Percentiles rank a stretch among this genome's conserved stretches.
Evolutionary conservation across 1,140 invertebrate genomes (phyloP).

Genomic region (Bombus sylvicola): DNA sequence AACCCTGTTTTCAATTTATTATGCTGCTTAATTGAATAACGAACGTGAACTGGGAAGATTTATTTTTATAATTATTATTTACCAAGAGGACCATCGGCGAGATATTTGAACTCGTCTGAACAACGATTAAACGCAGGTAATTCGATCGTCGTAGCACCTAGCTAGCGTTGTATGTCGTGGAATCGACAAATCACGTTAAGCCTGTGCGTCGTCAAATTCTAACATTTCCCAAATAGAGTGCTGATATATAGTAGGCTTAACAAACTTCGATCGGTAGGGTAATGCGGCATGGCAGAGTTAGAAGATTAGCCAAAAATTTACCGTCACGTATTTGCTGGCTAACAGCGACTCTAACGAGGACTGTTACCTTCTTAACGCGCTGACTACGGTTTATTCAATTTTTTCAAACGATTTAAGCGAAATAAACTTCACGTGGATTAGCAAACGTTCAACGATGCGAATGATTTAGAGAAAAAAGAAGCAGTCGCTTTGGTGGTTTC

Average conservation of each 20-base stretch:
- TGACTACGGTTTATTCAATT: too few species aligned
- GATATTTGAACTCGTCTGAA: background rate
- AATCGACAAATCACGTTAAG: constrained; percentile 24
- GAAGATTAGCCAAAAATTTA: constrained; percentile 27
- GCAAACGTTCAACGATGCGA: too few species aligned
- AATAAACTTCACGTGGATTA: too few species aligned
- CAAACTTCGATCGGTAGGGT: constrained; percentile 6
- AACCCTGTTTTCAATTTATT: background rate
- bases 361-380: too few species aligned
- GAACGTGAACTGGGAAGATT: background rate
- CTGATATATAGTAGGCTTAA: constrained; percentile 30
- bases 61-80: background rate
- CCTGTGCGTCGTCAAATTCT: constrained; percentile 15
- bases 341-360: background rate
- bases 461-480: too few species aligned
- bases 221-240: constrained; percentile 17
- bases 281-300: background rate
- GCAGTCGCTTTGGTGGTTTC: too few species aligned
- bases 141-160: background rate
- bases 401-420: too few species aligned
- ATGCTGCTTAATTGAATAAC: background rate
- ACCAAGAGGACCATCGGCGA: background rate
- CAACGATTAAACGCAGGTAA: background rate
- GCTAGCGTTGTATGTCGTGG: background rate
- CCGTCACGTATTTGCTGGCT: background rate